phyloP scores from a whole-genome alignment of 2,797 vertebrate species.

The Phataginus tricuspis region DNA sequence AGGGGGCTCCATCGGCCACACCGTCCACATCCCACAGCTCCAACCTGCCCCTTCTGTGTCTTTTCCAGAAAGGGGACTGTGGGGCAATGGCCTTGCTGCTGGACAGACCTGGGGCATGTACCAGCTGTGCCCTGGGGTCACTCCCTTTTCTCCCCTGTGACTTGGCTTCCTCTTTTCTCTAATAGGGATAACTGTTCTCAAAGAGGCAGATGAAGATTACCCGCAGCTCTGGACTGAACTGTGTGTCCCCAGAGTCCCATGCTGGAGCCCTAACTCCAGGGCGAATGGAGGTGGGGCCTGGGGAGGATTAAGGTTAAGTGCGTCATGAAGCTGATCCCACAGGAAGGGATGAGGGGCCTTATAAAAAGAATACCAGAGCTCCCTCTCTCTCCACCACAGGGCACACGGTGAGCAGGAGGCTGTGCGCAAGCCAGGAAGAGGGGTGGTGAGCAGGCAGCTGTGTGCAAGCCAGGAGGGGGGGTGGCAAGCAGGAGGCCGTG shows the following conservation, averaged over 20 bases:
- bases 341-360: not conserved
- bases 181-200: fast-evolving
- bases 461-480: no score
- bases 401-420: not conserved
- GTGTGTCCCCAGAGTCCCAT: not conserved
- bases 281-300: not conserved
- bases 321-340: not conserved
- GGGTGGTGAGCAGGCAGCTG: fast-evolving
- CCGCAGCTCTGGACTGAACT: not conserved
- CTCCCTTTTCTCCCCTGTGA: fast-evolving
- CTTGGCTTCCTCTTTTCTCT: not conserved
- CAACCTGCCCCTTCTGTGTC: fast-evolving
- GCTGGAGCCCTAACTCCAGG: not conserved
- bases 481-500: fast-evolving
- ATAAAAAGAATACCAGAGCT: not conserved
- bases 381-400: fast-evolving
- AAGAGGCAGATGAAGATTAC: not conserved
- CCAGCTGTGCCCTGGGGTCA: fast-evolving
- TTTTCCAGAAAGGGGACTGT: fast-evolving
- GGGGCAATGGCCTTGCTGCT: fast-evolving
- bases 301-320: not conserved
- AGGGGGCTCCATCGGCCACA: fast-evolving
- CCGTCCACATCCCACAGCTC: not conserved
- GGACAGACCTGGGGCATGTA: not conserved
- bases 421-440: no score